Evolutionary conservation across 1,140 invertebrate species (phyloP).

Genomic region (Antheraea mylitta): DNA sequence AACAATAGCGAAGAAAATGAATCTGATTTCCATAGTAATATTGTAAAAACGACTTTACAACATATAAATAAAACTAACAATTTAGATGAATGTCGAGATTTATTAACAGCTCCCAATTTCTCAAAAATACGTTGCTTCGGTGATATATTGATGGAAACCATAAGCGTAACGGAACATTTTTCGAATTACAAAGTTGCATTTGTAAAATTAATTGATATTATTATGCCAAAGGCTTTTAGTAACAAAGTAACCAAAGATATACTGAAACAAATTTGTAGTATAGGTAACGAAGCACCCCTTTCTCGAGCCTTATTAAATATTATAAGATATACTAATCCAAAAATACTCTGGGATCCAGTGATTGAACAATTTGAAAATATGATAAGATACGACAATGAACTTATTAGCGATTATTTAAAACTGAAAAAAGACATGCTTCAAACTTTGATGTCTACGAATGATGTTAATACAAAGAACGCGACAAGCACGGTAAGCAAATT

Average conservation of each 20-base stretch:
- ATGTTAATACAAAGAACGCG: too few species aligned
- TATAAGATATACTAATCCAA: background rate
- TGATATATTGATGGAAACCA: background rate
- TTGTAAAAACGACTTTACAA: background rate
- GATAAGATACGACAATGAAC: background rate
- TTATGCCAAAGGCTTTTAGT: background rate
- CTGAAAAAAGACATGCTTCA: background rate
- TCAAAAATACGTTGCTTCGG: background rate
- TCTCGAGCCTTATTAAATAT: background rate
- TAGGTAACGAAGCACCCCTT: background rate
- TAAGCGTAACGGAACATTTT: background rate
- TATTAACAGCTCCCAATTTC: background rate
- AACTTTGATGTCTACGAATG: too few species aligned
- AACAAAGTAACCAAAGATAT: background rate
- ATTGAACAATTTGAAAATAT: conserved; percentile 4
- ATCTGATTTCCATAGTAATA: background rate
- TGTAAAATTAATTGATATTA: background rate
- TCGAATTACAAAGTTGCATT: background rate
- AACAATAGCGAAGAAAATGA: background rate
- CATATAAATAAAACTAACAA: conserved; percentile 4
- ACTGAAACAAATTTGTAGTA: conserved; percentile 5
- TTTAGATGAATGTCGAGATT: background rate
- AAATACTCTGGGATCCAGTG: conserved; percentile 1
- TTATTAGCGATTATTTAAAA: background rate
- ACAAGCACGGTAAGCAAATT: too few species aligned